Base-by-base conservation (phyloP, 2,797 vertebrate species). In the Denticeps clupeoides region DNA sequence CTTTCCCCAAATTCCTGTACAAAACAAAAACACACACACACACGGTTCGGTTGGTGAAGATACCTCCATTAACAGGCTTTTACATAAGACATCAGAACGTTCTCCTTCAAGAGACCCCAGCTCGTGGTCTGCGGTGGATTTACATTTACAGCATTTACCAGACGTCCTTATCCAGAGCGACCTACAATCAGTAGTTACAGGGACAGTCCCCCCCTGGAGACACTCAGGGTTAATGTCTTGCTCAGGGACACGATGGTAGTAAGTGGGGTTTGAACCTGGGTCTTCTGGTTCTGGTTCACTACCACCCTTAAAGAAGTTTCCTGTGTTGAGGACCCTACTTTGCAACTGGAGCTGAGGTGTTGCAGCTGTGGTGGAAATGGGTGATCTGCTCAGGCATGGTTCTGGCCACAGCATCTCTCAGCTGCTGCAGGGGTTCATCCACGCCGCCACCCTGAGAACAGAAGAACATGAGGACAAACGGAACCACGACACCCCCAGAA, bases 311-410 rank as follows among this genome's bases (percentile, higher is more conserved):
- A n/a, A 1, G 28, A 31, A 28, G 6, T 3, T n/a, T 11, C 4
- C 28, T 19, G 28, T 27, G 26, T 3, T 27, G 2, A 7, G 27
- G 9, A 31, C 28, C 85, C 69, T 79, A 97, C 93, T 82, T 93
- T 44, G 83, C 79, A 38, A 81, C 80, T 64, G 82, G 93, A 3
- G 85, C 82, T 13, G 89, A 81, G 1, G 80, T 81, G 61, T 85
- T 84, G 68, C 84, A 90, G 37, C 78, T 83, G 25, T 86, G 78
- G 43, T 85, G 83, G 73, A 90, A 95, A 67, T 80, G 77, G 18
- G 77, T 68, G 45, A 93, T 80, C 81, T 97, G 94, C 55, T 91
- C 88, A 0, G 90, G 88, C 91, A 98, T 94, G 1, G 78, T 83
- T 66, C 74, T 81, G 49, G 75, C 69, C 46, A 98, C 84, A 47